Evolutionary conservation across 2,888 invertebrate genomes (phyloP).

Genomic region (Cheilosia urbana): DNA sequence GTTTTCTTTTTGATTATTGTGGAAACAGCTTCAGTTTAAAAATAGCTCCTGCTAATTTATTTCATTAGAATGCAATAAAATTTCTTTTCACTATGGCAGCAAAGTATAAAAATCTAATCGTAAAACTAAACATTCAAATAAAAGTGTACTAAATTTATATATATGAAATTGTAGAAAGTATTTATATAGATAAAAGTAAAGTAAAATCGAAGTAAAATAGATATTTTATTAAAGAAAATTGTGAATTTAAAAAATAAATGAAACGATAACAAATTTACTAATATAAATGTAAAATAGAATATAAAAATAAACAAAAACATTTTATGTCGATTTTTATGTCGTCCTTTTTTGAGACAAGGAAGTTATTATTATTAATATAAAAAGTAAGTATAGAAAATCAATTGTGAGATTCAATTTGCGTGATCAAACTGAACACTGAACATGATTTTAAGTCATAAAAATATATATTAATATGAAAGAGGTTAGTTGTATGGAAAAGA

Average conservation of each 20-base stretch:
- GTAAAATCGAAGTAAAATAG: slow-evolving; percentile 39
- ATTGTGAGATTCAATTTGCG: slow-evolving; percentile 75
- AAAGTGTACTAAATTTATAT: slow-evolving; percentile 43
- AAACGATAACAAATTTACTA: slow-evolving; percentile 58
- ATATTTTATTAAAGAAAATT: slow-evolving; percentile 72
- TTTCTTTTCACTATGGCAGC: slow-evolving; percentile 14
- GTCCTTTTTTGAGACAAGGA: slow-evolving; percentile 71
- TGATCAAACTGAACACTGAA: slow-evolving; percentile 72
- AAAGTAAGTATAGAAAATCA: slow-evolving; percentile 53
- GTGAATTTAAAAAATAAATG: slow-evolving; percentile 55
- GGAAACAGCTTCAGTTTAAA: neutral
- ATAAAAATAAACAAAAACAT: slow-evolving; percentile 35
- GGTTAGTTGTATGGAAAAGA: slow-evolving; percentile 46
- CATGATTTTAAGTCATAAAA: slow-evolving; percentile 74
- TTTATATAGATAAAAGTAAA: slow-evolving; percentile 33
- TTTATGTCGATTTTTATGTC: slow-evolving; percentile 64
- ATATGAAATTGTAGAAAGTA: slow-evolving; percentile 34
- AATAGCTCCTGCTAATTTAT: slow-evolving; percentile 4
- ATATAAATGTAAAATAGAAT: slow-evolving; percentile 48
- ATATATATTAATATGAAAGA: slow-evolving; percentile 66
- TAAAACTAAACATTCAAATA: slow-evolving; percentile 28
- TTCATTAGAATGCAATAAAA: slow-evolving; percentile 13
- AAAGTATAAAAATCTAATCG: slow-evolving; percentile 55
- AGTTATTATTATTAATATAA: slow-evolving; percentile 55
- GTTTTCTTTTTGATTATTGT: neutral